Evolutionary conservation across 2,888 invertebrate genomes (phyloP).

Genomic region (Pemphredon lugubris): DNA sequence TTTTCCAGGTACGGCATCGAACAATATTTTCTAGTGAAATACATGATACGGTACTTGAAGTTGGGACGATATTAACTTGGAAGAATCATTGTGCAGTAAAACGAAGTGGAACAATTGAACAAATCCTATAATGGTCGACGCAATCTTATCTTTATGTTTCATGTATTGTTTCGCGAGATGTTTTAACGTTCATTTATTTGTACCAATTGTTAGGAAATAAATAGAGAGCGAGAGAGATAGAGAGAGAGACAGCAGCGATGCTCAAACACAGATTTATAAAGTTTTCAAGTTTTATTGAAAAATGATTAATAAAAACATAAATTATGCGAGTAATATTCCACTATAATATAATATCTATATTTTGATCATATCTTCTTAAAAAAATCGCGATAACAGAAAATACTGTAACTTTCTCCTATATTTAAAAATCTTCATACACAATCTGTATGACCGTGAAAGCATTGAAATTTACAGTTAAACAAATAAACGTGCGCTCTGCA

Average conservation of each 20-base stretch:
- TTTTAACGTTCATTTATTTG: no score
- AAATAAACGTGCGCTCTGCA: conserved; percentile 37
- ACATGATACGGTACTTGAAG: no score
- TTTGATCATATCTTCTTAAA: conserved; percentile 61
- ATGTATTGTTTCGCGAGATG: no score
- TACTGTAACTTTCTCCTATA: conserved; percentile 42
- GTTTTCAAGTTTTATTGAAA: conserved; percentile 72
- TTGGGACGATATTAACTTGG: no score
- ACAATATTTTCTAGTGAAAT: no score
- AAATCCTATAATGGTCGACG: no score
- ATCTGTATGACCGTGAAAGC: conserved; percentile 28
- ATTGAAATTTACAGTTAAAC: conserved; percentile 48
- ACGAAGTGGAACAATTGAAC: no score
- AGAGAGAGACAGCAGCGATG: neutral
- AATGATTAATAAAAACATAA: conserved; percentile 76
- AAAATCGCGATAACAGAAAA: conserved; percentile 62
- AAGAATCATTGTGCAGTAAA: no score
- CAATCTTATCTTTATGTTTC: no score
- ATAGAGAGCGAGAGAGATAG: no score
- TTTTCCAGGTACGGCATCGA: no score
- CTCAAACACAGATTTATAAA: conserved; percentile 21
- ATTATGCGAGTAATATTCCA: conserved; percentile 68
- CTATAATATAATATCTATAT: conserved; percentile 66
- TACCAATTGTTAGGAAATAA: no score
- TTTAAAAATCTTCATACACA: conserved; percentile 30